Evolutionary conservation across 2,113 vertebrate genomes (phyloP).

Genomic region (Solenodon paradoxus): DNA sequence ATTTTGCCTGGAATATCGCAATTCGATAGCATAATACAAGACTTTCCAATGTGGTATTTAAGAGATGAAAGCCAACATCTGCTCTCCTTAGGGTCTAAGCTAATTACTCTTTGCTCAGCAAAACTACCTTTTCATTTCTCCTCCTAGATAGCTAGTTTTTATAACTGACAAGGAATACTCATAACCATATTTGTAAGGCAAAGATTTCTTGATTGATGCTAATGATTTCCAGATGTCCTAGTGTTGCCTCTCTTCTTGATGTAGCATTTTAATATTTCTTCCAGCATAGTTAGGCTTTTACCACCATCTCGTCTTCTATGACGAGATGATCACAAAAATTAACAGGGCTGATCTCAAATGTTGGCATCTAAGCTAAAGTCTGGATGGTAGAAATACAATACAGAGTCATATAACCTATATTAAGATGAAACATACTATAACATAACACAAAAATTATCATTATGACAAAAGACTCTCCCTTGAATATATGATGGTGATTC

Average conservation of each 20-base stretch:
- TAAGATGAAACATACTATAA: neutral
- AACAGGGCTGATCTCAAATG: neutral
- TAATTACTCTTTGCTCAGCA: slow-evolving; percentile 50
- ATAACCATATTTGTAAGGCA: slow-evolving; percentile 44
- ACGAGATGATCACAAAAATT: neutral
- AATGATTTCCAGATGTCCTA: slow-evolving; percentile 73
- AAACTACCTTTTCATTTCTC: slow-evolving; percentile 42
- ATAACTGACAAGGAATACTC: slow-evolving; percentile 25
- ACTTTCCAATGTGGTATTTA: neutral
- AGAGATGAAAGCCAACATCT: slow-evolving; percentile 47
- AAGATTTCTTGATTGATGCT: slow-evolving; percentile 40
- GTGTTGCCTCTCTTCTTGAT: slow-evolving; percentile 20
- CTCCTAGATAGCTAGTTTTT: neutral
- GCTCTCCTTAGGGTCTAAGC: slow-evolving; percentile 26
- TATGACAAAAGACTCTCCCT: neutral
- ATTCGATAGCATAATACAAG: neutral
- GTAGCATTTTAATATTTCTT: slow-evolving; percentile 46
- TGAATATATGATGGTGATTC: neutral
- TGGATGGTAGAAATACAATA: neutral
- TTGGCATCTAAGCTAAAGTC: neutral
- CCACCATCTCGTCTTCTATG: neutral
- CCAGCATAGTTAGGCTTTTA: slow-evolving; percentile 3
- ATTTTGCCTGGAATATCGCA: neutral
- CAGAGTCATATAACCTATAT: neutral
- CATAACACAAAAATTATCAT: neutral